phyloP scores from a whole-genome alignment of 1,140 invertebrate genomes.

The Oedothorax gibbosus region DNA sequence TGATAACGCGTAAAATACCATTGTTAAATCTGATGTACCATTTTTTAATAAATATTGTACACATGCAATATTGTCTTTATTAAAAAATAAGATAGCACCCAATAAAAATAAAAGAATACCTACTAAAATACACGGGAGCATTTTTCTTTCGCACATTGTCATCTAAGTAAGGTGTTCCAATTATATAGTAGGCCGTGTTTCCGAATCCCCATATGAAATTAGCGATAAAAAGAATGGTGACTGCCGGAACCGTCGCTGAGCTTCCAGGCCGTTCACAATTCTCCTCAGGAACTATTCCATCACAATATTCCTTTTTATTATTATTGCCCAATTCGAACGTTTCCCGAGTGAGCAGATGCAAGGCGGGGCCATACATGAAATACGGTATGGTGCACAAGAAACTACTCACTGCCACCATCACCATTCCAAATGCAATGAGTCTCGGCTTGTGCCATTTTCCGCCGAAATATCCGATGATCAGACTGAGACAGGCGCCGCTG shows the following conservation, averaged over 20 bases:
- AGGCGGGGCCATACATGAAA: slow-evolving; percentile 75
- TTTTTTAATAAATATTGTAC: too few relatives aligned
- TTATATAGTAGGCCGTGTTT: slow-evolving; percentile 61
- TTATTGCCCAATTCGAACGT: neutral
- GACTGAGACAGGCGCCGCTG: slow-evolving; percentile 72
- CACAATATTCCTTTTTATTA: slow-evolving; percentile 46
- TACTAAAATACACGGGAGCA: slow-evolving; percentile 62
- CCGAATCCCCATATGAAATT: slow-evolving; percentile 64
- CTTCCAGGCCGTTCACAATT: slow-evolving; percentile 67
- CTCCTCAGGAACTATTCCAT: neutral
- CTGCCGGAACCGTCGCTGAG: slow-evolving; percentile 49
- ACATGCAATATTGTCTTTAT: too few relatives aligned
- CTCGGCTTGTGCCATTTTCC: slow-evolving; percentile 77
- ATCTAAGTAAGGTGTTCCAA: slow-evolving; percentile 61
- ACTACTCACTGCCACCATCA: slow-evolving; percentile 77
- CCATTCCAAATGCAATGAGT: slow-evolving; percentile 78
- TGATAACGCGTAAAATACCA: too few relatives aligned
- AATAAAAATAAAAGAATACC: slow-evolving; percentile 18
- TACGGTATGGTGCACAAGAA: slow-evolving; percentile 77
- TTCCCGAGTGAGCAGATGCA: slow-evolving; percentile 17
- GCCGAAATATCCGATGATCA: slow-evolving; percentile 77
- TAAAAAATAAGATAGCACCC: too few relatives aligned
- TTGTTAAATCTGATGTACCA: too few relatives aligned
- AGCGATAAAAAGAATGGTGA: slow-evolving; percentile 60
- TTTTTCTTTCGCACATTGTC: slow-evolving; percentile 63